A percentile compares a stretch with the other conserved stretches of the same genome.
Evolutionary conservation across 2,888 invertebrate genomes (phyloP).

Genomic region (Molorchus minor): DNA sequence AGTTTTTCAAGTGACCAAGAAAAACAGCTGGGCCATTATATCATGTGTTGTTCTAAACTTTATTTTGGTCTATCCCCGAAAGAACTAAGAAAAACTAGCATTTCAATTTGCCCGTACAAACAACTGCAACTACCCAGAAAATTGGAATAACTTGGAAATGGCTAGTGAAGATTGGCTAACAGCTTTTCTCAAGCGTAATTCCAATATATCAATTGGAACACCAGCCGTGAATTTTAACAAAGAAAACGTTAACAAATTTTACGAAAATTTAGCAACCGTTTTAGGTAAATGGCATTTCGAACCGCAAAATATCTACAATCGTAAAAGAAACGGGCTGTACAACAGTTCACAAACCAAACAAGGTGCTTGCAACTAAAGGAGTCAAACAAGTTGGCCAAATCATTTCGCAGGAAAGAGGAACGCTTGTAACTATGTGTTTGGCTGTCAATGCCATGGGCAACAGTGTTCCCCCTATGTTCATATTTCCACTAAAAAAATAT

Average conservation of each 20-base stretch:
- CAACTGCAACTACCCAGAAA: neutral
- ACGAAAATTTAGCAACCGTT: neutral
- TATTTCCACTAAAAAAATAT: neutral
- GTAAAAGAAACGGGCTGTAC: slow-evolving; percentile 55
- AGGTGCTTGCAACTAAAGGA: slow-evolving; percentile 47
- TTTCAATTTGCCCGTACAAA: neutral
- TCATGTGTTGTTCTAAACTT: neutral
- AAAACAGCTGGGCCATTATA: neutral
- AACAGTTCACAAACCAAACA: slow-evolving; percentile 22
- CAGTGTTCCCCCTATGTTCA: neutral
- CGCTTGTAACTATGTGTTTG: neutral
- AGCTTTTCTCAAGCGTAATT: neutral
- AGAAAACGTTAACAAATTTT: slow-evolving; percentile 7
- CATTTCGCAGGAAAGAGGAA: neutral
- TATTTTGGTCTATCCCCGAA: neutral
- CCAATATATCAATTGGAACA: neutral
- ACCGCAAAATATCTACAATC: slow-evolving; percentile 45
- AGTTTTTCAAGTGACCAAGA: neutral
- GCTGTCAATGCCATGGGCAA: neutral
- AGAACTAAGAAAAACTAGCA: neutral
- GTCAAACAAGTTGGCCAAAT: neutral
- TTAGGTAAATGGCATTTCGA: slow-evolving; percentile 7
- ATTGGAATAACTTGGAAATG: neutral
- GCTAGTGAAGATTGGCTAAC: neutral
- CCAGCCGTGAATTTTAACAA: slow-evolving; percentile 12